Base-by-base conservation (phyloP, 2,888 invertebrate species). In the Apodemia hepburni region DNA sequence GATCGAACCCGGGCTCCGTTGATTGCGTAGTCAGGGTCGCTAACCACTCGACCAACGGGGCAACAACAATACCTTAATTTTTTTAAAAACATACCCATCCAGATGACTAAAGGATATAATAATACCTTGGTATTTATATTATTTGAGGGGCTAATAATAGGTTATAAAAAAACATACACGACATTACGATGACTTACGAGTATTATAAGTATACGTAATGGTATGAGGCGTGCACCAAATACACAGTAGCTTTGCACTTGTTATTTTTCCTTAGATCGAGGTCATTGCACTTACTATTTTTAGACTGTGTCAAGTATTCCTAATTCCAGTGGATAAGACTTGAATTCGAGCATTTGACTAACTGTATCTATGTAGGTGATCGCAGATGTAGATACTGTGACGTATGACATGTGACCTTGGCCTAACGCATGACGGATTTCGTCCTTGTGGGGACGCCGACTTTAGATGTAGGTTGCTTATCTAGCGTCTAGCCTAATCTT, bases 341-440 rank as follows among this genome's bases (percentile, higher is more conserved):
- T 72, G 77, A 70, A 82, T 73, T 88, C 73, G 69, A 45, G n/a
- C 45, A 54, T 54, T 29, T 54, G 7, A 54, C 54, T 27, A 12
- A 15, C 54, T 69, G 59, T 85, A 87, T 87, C 86, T 82, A 81
- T 80, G 85, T 86, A 81, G 87, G 85, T 82, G 84, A 88, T 88
- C 87, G 78, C 84, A 85, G 85, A 85, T 87, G 86, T 86, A 87
- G 87, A 87, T 85, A 83, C 81, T 78, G 75, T 76, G 77, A 78
- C 82, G 82, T 81, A 81, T 82, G 85, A 81, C 85, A 81, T 80
- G 83, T 84, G 84, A 82, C 90, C 90, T 89, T 90, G 89, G 85
- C 87, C 86, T 75, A 67, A 73, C 75, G 79, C 77, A 85, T 90
- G 89, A 91, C 87, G 84, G 81, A 87, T 88, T 81, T 81, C 87